Percentiles rank a stretch among this genome's conserved stretches.
Conservation (phyloP, 2,113 vertebrate species). For the Brachionichthys hirsutus region DNA sequence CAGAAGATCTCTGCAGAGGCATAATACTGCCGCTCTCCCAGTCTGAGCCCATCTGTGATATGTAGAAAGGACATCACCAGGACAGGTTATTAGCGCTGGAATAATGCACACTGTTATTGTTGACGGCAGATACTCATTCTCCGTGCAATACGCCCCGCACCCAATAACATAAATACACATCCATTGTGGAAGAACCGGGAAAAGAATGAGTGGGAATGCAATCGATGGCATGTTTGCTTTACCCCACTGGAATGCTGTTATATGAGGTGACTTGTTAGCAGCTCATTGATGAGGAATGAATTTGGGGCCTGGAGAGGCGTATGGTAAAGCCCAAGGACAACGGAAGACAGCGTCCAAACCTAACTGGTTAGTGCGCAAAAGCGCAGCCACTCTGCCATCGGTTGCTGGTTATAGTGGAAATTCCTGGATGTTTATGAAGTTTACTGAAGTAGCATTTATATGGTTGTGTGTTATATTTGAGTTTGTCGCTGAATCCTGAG, state of each 20-base stretch:
- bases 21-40: constrained; percentile 71
- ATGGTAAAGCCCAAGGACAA: too few relatives aligned
- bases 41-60: constrained; percentile 76
- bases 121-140: constrained; percentile 60
- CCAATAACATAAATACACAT: constrained; percentile 44
- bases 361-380: too few relatives aligned
- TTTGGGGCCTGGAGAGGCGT: constrained; percentile 1
- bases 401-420: too few relatives aligned
- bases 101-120: constrained; percentile 71
- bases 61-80: constrained; percentile 70
- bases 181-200: constrained; percentile 28
- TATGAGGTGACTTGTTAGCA: constrained; percentile 44
- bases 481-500: too few relatives aligned
- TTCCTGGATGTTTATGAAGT: too few relatives aligned
- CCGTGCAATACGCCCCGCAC: constrained; percentile 42
- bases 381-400: too few relatives aligned
- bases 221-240: constrained; percentile 15
- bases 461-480: too few relatives aligned
- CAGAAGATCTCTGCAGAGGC: constrained; percentile 70
- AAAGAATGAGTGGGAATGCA: constrained; percentile 35
- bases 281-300: constrained; percentile 20
- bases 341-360: too few relatives aligned
- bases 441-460: too few relatives aligned
- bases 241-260: constrained; percentile 24
- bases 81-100: constrained; percentile 68